Percentiles rank a stretch among this genome's conserved stretches.
Conservation (phyloP, 2,888 invertebrate genomes). For the Pristionchus mayeri region DNA sequence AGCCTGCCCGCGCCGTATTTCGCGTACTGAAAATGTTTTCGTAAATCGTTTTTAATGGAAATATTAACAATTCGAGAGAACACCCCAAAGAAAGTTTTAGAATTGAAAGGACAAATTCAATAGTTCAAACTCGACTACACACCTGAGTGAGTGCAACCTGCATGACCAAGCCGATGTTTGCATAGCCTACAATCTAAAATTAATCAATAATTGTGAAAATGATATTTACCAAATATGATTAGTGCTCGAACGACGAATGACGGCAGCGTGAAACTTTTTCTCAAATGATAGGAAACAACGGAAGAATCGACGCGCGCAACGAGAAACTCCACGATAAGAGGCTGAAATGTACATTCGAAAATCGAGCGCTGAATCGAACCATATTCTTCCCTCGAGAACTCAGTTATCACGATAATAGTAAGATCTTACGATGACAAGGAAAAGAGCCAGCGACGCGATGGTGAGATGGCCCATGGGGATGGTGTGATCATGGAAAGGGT, state of each 20-base stretch:
- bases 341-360: background rate
- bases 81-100: too few species aligned
- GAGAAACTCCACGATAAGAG: background rate
- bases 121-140: too few species aligned
- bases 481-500: constrained; percentile 19
- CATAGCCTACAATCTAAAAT: background rate
- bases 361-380: background rate
- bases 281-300: background rate
- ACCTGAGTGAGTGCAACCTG: constrained; percentile 13
- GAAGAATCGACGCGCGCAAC: background rate
- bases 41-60: too few species aligned
- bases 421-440: background rate
- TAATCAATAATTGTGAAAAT: background rate
- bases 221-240: background rate
- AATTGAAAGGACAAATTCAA: too few species aligned
- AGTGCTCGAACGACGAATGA: background rate
- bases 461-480: background rate
- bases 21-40: background rate
- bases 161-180: background rate
- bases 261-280: background rate
- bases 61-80: too few species aligned
- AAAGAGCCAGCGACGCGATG: background rate
- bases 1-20: background rate
- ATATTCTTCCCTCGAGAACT: too few species aligned
- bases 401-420: background rate